Evolutionary conservation across 2,113 vertebrate genomes (phyloP), one percentile per base, ranked within the genome.

Genomic region (Procavia capensis): DNA sequence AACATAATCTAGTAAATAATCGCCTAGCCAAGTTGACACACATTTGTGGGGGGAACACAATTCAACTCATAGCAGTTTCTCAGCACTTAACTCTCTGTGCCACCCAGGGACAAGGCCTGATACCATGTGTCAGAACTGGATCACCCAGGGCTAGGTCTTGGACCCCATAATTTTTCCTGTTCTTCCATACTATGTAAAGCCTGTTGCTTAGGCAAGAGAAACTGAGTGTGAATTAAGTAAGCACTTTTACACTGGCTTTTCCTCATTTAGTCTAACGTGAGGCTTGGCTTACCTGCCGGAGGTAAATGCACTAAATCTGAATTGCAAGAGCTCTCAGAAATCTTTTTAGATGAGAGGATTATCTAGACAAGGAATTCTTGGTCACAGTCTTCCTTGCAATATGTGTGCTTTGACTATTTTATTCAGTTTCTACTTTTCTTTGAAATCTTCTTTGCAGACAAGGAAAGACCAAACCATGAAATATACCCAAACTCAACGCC

Each of bases 371-470:
- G 63, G 72, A 47, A 34, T 10, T 45, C 6, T 50, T 76, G 50
- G 29, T 16, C 61, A 11, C 22, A 39, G 4, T 57, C 27, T 63
- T 64, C 47, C 39, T 87, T 45, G 68, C 1, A 59, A 22, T 59
- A 80, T 59, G 34, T 76, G 14, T 19, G 22, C 1, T 22, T 47
- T 54, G 47, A 81, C 41, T 88, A 34, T 76, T 90, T 39, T 64
- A 79, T 66, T 76, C 43, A 31, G 59, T n/a, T 70, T 59, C 20
- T 66, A 22, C 41, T 84, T 86, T 88, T 76, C 36, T 82, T 78
- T 91, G 39, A 89, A 80, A 50, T 10, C 11, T 90, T 87, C 76
- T 59, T 81, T 81, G 50, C 86, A 91, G 41, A 81, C 14, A 80
- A 91, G 83, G 14, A 75, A 81, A 45, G 22, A 82, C 43, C 43